Evolutionary conservation across 2,888 invertebrate species (phyloP).

Genomic region (Drymonia ruficornis): DNA sequence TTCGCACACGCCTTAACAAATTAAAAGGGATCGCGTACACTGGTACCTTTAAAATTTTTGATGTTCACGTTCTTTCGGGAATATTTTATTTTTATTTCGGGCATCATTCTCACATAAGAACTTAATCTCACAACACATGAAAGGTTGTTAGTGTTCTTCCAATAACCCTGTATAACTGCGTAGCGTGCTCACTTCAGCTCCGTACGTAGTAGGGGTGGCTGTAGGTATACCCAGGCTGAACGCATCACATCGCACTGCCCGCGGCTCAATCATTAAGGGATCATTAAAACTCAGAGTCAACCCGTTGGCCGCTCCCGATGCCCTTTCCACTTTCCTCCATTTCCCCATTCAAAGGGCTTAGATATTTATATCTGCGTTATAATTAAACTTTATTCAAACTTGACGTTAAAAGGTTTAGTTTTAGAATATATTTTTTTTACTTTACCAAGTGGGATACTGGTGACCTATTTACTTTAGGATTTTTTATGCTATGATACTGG

Average conservation of each 20-base stretch:
- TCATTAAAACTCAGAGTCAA: slow-evolving; percentile 65
- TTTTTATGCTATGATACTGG: too few species aligned
- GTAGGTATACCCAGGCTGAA: slow-evolving; percentile 42
- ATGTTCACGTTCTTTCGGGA: background rate
- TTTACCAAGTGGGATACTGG: too few species aligned
- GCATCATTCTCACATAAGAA: too few species aligned
- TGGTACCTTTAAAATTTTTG: background rate
- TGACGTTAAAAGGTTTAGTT: background rate
- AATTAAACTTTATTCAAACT: slow-evolving; percentile 23
- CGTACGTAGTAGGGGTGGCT: slow-evolving; percentile 17
- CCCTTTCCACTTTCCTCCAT: slow-evolving; percentile 48
- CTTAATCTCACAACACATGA: too few species aligned
- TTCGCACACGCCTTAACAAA: slow-evolving; percentile 38
- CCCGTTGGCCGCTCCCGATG: slow-evolving; percentile 55
- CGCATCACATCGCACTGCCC: slow-evolving; percentile 54
- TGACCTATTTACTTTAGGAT: too few species aligned
- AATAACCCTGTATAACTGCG: too few species aligned
- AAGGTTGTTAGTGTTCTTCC: too few species aligned
- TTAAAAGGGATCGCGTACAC: slow-evolving; percentile 11
- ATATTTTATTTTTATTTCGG: too few species aligned
- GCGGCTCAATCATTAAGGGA: slow-evolving; percentile 73
- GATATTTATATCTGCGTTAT: slow-evolving; percentile 34
- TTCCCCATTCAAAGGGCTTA: slow-evolving; percentile 41
- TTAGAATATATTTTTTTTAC: background rate
- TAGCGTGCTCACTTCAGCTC: background rate